Percentiles rank a stretch among this genome's conserved stretches.
phyloP scores from a whole-genome alignment of 2,113 vertebrate species.

The Holacanthus passer region DNA sequence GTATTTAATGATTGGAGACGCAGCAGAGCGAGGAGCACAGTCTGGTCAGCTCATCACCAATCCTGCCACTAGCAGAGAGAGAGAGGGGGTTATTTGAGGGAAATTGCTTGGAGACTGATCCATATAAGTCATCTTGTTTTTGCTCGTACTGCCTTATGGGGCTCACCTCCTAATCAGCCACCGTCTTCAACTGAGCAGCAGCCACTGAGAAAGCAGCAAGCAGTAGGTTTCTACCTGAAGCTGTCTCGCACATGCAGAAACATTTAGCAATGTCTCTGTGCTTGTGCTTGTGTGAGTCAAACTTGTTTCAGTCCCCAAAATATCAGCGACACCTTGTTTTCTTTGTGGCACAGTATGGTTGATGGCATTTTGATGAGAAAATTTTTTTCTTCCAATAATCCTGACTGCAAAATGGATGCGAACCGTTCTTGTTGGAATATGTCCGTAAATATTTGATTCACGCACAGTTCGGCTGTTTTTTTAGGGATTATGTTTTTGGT shows the following conservation, averaged over 20 bases:
- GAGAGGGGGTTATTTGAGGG: slow-evolving; percentile 62
- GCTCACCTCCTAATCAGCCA: slow-evolving; percentile 51
- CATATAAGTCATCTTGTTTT: slow-evolving; percentile 69
- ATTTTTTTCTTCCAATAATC: not conserved
- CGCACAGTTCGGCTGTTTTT: not conserved
- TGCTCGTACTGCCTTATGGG: slow-evolving; percentile 55
- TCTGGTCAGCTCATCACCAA: slow-evolving; percentile 69
- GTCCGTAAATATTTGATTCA: not conserved
- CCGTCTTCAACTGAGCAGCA: slow-evolving; percentile 25
- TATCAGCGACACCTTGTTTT: not conserved
- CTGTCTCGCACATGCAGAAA: slow-evolving; percentile 36
- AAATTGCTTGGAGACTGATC: slow-evolving; percentile 61
- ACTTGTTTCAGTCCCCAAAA: slow-evolving; percentile 26
- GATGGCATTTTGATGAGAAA: slow-evolving; percentile 4
- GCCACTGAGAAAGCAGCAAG: slow-evolving; percentile 15
- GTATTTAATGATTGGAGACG: slow-evolving; percentile 59
- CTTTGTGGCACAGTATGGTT: not conserved
- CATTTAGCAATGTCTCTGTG: slow-evolving; percentile 21
- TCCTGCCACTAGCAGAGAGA: slow-evolving; percentile 53
- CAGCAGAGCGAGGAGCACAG: slow-evolving; percentile 59
- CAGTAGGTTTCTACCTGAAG: slow-evolving; percentile 40
- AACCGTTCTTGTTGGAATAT: not conserved
- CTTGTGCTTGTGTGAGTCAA: slow-evolving; percentile 11
- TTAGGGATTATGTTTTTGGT: not conserved
- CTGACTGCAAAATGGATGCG: not conserved